Conservation (phyloP, 1,140 invertebrate species). For the Diprion similis region DNA sequence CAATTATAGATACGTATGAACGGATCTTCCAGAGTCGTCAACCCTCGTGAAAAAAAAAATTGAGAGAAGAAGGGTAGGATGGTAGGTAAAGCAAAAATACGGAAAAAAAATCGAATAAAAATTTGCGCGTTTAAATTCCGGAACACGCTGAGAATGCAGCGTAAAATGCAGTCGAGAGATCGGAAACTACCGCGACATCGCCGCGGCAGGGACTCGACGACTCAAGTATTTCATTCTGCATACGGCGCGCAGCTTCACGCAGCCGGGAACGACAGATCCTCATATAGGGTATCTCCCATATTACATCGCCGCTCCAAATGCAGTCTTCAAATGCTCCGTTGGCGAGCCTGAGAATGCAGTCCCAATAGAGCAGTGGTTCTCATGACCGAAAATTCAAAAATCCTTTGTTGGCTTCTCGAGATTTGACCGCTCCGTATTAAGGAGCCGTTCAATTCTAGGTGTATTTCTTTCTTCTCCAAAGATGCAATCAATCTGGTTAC, state of each 20-base stretch:
- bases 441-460: no score
- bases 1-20: no score
- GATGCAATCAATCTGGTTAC: no score
- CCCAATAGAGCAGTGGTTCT: slow-evolving; percentile 49
- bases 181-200: background rate
- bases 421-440: no score
- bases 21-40: no score
- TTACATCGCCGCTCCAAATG: slow-evolving; percentile 53
- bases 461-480: no score
- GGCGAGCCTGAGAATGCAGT: slow-evolving; percentile 40
- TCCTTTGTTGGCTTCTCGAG: no score
- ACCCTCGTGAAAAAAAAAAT: no score
- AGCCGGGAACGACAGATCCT: slow-evolving; percentile 49
- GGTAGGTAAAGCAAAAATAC: background rate
- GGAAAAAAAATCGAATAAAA: background rate
- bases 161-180: background rate
- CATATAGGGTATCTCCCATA: slow-evolving; percentile 54
- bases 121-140: slow-evolving; percentile 6
- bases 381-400: slow-evolving; percentile 19
- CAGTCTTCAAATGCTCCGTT: slow-evolving; percentile 50
- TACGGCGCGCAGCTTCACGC: slow-evolving; percentile 40
- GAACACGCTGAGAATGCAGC: background rate
- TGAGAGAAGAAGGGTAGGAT: no score
- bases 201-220: background rate
- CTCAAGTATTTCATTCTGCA: slow-evolving; percentile 52